These are phyloP conservation scores for Lasaia peninsularis DNA, from an alignment of 1,140 invertebrate species.

Conservation along the genomic window DNA sequence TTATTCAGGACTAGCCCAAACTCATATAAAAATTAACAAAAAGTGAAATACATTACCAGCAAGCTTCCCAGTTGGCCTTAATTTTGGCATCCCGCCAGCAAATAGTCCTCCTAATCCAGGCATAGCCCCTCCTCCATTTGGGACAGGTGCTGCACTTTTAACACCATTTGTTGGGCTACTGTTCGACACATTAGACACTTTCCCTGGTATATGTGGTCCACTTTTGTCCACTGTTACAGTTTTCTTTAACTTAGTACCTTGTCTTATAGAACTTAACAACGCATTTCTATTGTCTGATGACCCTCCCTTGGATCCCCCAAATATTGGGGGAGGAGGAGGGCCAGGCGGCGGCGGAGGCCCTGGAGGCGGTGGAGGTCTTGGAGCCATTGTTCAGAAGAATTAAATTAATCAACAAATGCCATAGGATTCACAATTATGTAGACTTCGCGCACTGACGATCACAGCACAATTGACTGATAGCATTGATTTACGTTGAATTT, in stretches of 20 bases:
- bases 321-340: slow-evolving; percentile 81
- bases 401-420: slow-evolving; percentile 37
- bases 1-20: no score
- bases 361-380: slow-evolving; percentile 76
- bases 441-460: slow-evolving; percentile 21
- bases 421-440: slow-evolving; percentile 32
- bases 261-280: slow-evolving; percentile 89
- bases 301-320: slow-evolving; percentile 76
- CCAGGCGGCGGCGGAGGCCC: slow-evolving; percentile 79
- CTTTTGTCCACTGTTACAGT: slow-evolving; percentile 93
- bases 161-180: slow-evolving; percentile 51
- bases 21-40: no score
- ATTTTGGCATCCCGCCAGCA: slow-evolving; percentile 91
- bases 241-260: slow-evolving; percentile 90
- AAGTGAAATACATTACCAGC: slow-evolving; percentile 41
- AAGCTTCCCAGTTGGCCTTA: slow-evolving; percentile 85
- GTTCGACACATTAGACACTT: slow-evolving; percentile 48
- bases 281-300: slow-evolving; percentile 80
- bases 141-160: slow-evolving; percentile 65
- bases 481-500: slow-evolving; percentile 55
- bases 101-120: slow-evolving; percentile 87
- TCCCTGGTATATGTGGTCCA: slow-evolving; percentile 85
- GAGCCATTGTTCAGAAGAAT: slow-evolving; percentile 41
- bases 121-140: slow-evolving; percentile 74
- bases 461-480: slow-evolving; percentile 37